Conservation (phyloP, 2,888 invertebrate genomes). For the Cheilosia pagana region DNA sequence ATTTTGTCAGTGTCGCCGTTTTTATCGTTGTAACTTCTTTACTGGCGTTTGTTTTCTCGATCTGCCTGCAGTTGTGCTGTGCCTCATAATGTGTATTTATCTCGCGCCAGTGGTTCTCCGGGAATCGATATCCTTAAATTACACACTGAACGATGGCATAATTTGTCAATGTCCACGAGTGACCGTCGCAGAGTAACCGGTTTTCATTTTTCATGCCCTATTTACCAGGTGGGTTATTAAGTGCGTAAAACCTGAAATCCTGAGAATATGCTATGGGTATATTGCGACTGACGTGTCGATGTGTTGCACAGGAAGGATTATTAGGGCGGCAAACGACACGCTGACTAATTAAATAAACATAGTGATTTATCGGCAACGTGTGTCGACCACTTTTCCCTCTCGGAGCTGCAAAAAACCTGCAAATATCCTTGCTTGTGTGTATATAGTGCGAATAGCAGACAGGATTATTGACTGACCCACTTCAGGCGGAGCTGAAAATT, state of each 20-base stretch:
- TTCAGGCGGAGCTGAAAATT: constrained; percentile 8
- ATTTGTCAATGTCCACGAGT: constrained; percentile 63
- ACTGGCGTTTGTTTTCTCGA: background rate
- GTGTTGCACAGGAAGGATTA: constrained; percentile 18
- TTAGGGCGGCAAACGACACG: constrained; percentile 12
- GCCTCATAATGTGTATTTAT: constrained; percentile 36
- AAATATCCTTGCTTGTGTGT: background rate
- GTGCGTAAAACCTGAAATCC: background rate
- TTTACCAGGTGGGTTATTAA: constrained; percentile 29
- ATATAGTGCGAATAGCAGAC: background rate
- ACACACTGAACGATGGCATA: constrained; percentile 35
- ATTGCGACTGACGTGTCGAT: background rate
- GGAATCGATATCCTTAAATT: constrained; percentile 57
- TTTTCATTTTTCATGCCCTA: constrained; percentile 57
- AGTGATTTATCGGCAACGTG: background rate
- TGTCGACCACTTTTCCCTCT: background rate
- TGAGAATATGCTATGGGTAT: background rate
- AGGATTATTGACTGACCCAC: constrained; percentile 19
- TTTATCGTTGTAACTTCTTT: background rate
- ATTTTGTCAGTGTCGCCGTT: constrained; percentile 8
- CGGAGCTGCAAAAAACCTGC: background rate
- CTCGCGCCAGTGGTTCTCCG: constrained; percentile 41
- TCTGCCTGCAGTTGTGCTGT: background rate
- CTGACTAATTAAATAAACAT: constrained; percentile 16
- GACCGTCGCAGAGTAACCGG: constrained; percentile 18